Evolutionary conservation across 1,140 invertebrate species (phyloP), one percentile per base, ranked within the genome.

Genomic region (Drosophila seguyi): DNA sequence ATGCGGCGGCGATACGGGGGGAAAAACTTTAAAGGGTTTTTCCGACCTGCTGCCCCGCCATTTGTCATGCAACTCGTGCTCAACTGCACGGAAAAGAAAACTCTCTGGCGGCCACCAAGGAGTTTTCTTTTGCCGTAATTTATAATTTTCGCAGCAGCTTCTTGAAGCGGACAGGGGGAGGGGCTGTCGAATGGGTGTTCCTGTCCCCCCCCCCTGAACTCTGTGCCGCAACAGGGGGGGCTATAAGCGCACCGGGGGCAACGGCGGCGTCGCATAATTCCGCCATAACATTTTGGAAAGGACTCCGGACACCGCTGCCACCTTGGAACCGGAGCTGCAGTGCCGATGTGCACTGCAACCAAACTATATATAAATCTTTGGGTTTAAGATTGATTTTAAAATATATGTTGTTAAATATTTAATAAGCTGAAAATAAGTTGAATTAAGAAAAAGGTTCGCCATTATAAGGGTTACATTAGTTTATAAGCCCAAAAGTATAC

Each of bases 11-110:
- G 71, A 66, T 67, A 71, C 69, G 14, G 65, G 47, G 61, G 50
- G 50, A 59, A 48, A 56, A 62, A 42, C 75, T 79, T 75, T 62
- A 62, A 55, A 68, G 56, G 77, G 69, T 45, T 60, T 59, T 68
- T 66, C 45, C 60, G 20, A 39, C 56, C 27, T 60, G 38, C 52
- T 75, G 65, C 58, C 75, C 69, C 69, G 52, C 75, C 63, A 76
- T 72, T 77, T 84, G 82, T 84, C 83, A 91, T 91, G 90, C 77
- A 87, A 87, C 74, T 90, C 73, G 72, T 91, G 90, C 71, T 90
- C 58, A 91, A 91, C 90, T 91, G 90, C 86, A 91, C 69, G 90
- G 90, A 91, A 91, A 81, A 91, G 78, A 84, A 78, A 69, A 69
- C 69, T 60, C 68, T 59, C 3, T 14, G 50, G 31, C 41, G 42